Conservation (phyloP, 2,888 invertebrate species). For the Pomacea canaliculata region DNA sequence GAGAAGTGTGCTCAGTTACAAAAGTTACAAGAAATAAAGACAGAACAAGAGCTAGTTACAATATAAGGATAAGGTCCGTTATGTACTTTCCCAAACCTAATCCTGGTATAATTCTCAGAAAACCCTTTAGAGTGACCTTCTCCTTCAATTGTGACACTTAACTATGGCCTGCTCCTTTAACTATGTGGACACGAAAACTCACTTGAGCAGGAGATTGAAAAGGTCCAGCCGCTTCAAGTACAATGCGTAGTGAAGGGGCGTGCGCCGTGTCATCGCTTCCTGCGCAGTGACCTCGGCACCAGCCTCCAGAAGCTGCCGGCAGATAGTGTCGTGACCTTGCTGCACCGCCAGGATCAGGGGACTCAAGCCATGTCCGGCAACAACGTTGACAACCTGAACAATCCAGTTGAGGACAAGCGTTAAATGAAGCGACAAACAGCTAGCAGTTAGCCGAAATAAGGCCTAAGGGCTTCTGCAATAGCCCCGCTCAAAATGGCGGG, state of each 20-base stretch:
- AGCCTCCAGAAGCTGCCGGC: conserved; percentile 47
- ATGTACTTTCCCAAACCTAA: too few species aligned
- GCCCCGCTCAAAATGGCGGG: not conserved
- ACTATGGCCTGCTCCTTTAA: too few species aligned
- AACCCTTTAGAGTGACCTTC: too few species aligned
- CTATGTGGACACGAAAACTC: conserved; percentile 26
- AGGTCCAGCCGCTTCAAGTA: conserved; percentile 48
- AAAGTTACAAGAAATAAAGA: too few species aligned
- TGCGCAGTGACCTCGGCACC: conserved; percentile 52
- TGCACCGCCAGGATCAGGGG: conserved; percentile 56
- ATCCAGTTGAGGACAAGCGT: not conserved
- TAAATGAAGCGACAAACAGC: not conserved
- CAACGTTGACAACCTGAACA: conserved; percentile 43
- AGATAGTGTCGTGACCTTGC: conserved; percentile 48
- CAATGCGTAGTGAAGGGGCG: conserved; percentile 58
- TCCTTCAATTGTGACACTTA: too few species aligned
- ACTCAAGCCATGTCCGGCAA: conserved; percentile 48
- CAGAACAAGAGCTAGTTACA: too few species aligned
- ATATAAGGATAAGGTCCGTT: too few species aligned
- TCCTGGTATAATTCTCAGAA: too few species aligned
- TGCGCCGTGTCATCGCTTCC: conserved; percentile 49
- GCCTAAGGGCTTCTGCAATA: too few species aligned
- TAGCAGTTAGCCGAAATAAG: not conserved
- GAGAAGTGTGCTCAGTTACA: too few species aligned
- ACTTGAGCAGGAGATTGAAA: conserved; percentile 54